Evolutionary conservation across 2,888 invertebrate genomes (phyloP).

Genomic region (Lissonota sp.): DNA sequence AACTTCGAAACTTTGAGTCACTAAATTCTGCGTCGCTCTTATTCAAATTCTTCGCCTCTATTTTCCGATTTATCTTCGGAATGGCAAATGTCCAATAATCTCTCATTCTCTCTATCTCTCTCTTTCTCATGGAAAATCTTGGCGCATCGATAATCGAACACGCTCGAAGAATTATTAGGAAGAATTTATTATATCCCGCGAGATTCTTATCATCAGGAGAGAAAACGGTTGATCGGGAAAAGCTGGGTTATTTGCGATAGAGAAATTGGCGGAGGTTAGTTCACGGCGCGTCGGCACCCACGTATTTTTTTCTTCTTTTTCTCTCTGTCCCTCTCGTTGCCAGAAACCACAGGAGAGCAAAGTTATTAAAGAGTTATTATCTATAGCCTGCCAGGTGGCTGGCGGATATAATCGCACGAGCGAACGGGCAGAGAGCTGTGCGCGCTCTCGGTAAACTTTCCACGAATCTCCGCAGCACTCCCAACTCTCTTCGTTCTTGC

Average conservation of each 20-base stretch:
- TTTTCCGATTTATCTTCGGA: constrained; percentile 5
- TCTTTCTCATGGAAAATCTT: constrained; percentile 30
- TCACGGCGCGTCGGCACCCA: constrained; percentile 50
- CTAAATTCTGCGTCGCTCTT: neutral
- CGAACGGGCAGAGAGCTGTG: constrained; percentile 53
- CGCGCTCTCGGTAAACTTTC: constrained; percentile 60
- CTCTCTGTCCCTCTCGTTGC: neutral
- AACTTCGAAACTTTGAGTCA: neutral
- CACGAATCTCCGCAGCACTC: constrained; percentile 44
- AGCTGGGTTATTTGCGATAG: constrained; percentile 58
- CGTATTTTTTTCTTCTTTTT: constrained; percentile 9
- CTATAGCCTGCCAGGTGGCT: constrained; percentile 62
- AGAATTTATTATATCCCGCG: constrained; percentile 49
- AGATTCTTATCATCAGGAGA: constrained; percentile 55
- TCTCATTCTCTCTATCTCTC: no score
- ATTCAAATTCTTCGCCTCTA: constrained; percentile 2
- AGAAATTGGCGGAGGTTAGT: constrained; percentile 56
- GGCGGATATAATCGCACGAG: constrained; percentile 59
- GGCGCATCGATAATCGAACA: constrained; percentile 53
- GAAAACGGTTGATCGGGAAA: constrained; percentile 56
- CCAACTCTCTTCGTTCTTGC: constrained; percentile 12
- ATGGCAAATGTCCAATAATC: constrained; percentile 58
- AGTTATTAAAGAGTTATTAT: constrained; percentile 65
- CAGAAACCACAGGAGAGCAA: constrained; percentile 56
- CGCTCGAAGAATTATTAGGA: constrained; percentile 52